Evolutionary conservation across 2,113 vertebrate genomes (phyloP), one percentile per base, ranked within the genome.

Genomic region (Gasterosteus aculeatus): DNA sequence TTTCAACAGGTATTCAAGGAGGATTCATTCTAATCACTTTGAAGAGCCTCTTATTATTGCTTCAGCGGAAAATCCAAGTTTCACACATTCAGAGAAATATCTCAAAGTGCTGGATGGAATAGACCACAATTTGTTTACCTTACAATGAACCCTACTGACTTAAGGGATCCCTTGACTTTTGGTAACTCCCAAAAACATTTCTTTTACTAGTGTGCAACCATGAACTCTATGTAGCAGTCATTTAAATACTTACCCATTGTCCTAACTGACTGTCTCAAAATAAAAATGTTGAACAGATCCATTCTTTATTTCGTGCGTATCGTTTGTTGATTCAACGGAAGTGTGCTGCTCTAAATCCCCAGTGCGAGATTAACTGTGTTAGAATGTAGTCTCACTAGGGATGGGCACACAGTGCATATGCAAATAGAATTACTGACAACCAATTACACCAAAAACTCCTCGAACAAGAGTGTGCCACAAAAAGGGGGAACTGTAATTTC

Each of bases 361-460:
- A 67, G 35, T 12, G 66, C 26, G 76, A 85, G 80, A 83, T 89
- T 79, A 89, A 64, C 51, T 78, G 63, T 82, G 87, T 85, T 90
- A 87, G 85, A 89, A 80, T 62, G 71, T 39, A 29, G 76, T 89
- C 84, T 87, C 89, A 19, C 65, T 87, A 89, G 88, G 38, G n/a
- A 46, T 65, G 64, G 67, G 56, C 75, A 83, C 84, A 77, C 71
- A 51, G 65, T 70, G 75, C 69, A 76, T 82, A 88, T 88, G 86
- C 82, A 91, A 90, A 90, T 84, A 88, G 59, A 85, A 82, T 84
- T 81, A 86, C 75, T 86, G 69, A 88, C 82, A 79, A 83, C 65
- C 81, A 85, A 90, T 87, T 89, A 90, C 31, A 71, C 76, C 33
- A 70, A 65, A 71, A 84, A 77, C 64, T 80, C 74, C 63, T 83